Conservation (phyloP, 2,113 vertebrate species). For the Alaudala cheleensis region DNA sequence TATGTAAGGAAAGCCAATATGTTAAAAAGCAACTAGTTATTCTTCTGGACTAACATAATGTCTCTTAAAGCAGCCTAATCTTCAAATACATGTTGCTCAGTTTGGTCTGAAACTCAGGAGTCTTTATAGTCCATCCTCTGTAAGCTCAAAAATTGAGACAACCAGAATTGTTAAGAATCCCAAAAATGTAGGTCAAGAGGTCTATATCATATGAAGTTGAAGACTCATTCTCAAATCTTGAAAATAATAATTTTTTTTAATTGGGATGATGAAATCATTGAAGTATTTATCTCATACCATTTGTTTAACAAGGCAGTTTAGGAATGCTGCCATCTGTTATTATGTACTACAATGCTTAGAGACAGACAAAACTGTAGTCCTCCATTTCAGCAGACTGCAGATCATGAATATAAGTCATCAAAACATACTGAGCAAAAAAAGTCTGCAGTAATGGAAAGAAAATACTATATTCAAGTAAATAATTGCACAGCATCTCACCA, state of each 20-base stretch:
- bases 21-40: background rate
- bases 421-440: background rate
- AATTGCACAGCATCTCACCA: background rate
- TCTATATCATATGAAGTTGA: background rate
- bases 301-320: slow-evolving; percentile 12
- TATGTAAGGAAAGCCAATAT: background rate
- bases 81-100: background rate
- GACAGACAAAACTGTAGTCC: slow-evolving; percentile 8
- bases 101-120: background rate
- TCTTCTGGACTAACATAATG: background rate
- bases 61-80: background rate
- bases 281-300: background rate
- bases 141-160: background rate
- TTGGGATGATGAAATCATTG: background rate
- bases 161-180: background rate
- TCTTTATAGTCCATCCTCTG: background rate
- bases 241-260: slow-evolving; percentile 1
- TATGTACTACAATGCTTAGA: background rate
- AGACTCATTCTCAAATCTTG: background rate
- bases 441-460: background rate
- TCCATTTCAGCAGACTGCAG: slow-evolving; percentile 3
- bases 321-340: slow-evolving; percentile 21
- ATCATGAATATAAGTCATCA: background rate
- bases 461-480: background rate
- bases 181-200: background rate